Evolutionary conservation across 2,888 invertebrate genomes (phyloP).

Genomic region (Pyrocoelia pectoralis): DNA sequence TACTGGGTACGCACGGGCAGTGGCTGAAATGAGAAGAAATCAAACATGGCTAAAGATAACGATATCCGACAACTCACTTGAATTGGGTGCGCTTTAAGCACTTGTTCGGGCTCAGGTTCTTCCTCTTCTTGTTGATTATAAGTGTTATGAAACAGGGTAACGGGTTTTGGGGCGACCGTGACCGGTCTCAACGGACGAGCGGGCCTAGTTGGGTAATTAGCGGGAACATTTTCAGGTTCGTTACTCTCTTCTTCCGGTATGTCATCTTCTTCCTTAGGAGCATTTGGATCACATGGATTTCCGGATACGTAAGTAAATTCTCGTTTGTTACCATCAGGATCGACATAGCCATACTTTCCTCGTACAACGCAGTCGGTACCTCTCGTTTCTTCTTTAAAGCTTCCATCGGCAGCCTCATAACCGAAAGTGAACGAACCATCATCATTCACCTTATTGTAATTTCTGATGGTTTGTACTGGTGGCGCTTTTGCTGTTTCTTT

Average conservation of each 20-base stretch:
- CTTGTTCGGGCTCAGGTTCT: constrained; percentile 65
- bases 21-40: constrained; percentile 41
- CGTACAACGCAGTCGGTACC: constrained; percentile 87
- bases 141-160: constrained; percentile 76
- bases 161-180: constrained; percentile 58
- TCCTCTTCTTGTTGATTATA: constrained; percentile 70
- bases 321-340: constrained; percentile 85
- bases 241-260: constrained; percentile 58
- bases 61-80: constrained; percentile 45
- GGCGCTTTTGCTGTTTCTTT: constrained; percentile 70
- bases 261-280: constrained; percentile 74
- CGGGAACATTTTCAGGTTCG: constrained; percentile 69
- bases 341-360: constrained; percentile 87
- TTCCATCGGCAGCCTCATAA: constrained; percentile 85
- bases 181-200: constrained; percentile 56
- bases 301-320: constrained; percentile 89
- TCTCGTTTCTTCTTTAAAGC: constrained; percentile 86
- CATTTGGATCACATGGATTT: constrained; percentile 86
- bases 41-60: too few species aligned
- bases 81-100: constrained; percentile 57
- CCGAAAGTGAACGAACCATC: constrained; percentile 87
- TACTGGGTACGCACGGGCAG: constrained; percentile 53
- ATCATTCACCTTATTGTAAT: constrained; percentile 84
- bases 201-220: constrained; percentile 69
- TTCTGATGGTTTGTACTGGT: constrained; percentile 83